phyloP scores from a whole-genome alignment of 2,888 invertebrate genomes.

The Pollenia labialis region DNA sequence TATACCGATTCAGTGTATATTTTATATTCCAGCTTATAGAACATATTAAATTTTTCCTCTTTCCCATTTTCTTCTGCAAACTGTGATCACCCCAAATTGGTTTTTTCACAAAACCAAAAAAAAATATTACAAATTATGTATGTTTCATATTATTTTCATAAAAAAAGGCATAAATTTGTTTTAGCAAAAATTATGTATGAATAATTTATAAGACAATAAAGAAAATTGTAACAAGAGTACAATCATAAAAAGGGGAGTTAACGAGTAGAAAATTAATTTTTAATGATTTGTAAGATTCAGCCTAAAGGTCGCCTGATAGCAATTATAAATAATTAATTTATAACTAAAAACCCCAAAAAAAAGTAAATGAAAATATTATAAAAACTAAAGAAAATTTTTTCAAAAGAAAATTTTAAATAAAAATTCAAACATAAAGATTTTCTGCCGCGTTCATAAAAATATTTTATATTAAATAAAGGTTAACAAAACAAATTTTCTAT shows the following conservation, averaged over 20 bases:
- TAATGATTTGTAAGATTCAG: slow-evolving; percentile 28
- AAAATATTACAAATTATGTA: neutral
- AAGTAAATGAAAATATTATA: no score
- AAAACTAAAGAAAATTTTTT: no score
- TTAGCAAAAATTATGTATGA: slow-evolving; percentile 11
- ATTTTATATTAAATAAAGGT: no score
- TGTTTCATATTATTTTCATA: neutral
- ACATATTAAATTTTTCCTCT: no score
- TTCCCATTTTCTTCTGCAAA: no score
- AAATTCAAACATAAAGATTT: no score
- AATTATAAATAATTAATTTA: slow-evolving; percentile 37
- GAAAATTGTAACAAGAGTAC: neutral
- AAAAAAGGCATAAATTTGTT: slow-evolving; percentile 29
- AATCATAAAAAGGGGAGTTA: neutral
- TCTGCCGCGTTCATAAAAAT: no score
- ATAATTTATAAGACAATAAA: slow-evolving; percentile 35
- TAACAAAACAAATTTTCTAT: no score
- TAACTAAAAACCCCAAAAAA: neutral
- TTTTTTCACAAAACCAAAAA: neutral
- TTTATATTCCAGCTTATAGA: no score
- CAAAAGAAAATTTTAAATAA: no score
- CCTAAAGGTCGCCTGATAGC: slow-evolving; percentile 13
- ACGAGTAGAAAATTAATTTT: slow-evolving; percentile 24
- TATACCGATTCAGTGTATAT: no score
- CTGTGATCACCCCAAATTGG: no score